A percentile compares a stretch with the other conserved stretches of the same genome.
Evolutionary conservation across 2,113 vertebrate species (phyloP).

Genomic region (Tachuris rubrigastra): DNA sequence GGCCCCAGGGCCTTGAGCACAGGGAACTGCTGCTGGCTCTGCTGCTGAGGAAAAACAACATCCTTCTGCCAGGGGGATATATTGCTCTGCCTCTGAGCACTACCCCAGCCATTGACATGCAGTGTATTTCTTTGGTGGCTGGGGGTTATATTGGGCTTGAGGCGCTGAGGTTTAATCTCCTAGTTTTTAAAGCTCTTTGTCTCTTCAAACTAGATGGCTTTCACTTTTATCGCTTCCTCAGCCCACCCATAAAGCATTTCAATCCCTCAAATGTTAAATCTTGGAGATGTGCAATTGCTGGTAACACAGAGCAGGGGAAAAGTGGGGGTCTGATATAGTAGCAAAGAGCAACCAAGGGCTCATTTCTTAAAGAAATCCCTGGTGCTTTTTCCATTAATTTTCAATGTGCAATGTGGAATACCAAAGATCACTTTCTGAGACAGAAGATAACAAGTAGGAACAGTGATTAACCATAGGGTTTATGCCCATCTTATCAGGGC

Average conservation of each 20-base stretch:
- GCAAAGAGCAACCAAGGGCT: not conserved
- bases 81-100: rapidly evolving
- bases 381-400: not conserved
- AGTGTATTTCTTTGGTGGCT: not conserved
- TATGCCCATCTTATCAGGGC: not conserved
- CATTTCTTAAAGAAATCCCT: not conserved
- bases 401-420: not conserved
- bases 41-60: not conserved
- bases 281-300: not conserved
- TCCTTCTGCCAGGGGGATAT: not conserved
- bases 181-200: slow-evolving; percentile 13
- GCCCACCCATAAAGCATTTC: not conserved
- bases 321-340: not conserved
- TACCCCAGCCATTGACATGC: not conserved
- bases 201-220: not conserved
- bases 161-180: not conserved
- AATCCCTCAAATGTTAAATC: not conserved
- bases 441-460: not conserved
- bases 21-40: not conserved
- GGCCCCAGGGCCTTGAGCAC: rapidly evolving
- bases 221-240: not conserved
- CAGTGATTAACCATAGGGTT: not conserved
- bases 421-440: not conserved
- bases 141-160: not conserved
- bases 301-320: not conserved